Conservation (phyloP, 2,797 vertebrate species). For the Coregonus ussuriensis region DNA sequence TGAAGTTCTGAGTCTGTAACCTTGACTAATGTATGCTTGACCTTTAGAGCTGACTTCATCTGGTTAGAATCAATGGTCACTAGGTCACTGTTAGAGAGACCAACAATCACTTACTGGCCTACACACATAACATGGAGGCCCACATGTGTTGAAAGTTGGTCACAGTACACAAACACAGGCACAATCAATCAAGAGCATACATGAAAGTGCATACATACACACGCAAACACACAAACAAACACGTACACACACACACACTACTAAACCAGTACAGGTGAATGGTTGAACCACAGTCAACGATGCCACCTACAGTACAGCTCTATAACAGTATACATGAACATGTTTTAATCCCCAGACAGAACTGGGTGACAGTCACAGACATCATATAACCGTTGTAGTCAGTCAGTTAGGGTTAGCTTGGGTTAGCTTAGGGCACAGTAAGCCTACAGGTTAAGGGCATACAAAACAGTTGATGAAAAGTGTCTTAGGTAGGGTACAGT, state of each 20-base stretch:
- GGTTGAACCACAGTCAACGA: slow-evolving; percentile 51
- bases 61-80: slow-evolving; percentile 32
- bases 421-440: not conserved
- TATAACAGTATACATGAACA: not conserved
- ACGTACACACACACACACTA: slow-evolving; percentile 7
- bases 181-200: not conserved
- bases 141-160: not conserved
- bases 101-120: slow-evolving; percentile 5
- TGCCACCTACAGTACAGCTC: slow-evolving; percentile 68
- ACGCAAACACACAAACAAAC: not conserved
- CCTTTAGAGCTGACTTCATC: slow-evolving; percentile 8
- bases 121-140: not conserved
- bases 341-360: not conserved
- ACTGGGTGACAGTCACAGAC: not conserved
- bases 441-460: not conserved
- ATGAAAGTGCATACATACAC: not conserved
- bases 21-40: slow-evolving; percentile 19
- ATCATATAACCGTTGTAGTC: not conserved
- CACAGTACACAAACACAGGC: slow-evolving; percentile 7
- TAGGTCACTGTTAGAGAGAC: slow-evolving; percentile 27
- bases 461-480: not conserved
- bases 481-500: not conserved
- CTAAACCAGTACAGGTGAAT: not conserved
- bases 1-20: slow-evolving; percentile 21
- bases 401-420: not conserved